Evolutionary conservation across 2,113 vertebrate genomes (phyloP), one percentile per base, ranked within the genome.

Genomic region (Melanotaenia duboulayi): DNA sequence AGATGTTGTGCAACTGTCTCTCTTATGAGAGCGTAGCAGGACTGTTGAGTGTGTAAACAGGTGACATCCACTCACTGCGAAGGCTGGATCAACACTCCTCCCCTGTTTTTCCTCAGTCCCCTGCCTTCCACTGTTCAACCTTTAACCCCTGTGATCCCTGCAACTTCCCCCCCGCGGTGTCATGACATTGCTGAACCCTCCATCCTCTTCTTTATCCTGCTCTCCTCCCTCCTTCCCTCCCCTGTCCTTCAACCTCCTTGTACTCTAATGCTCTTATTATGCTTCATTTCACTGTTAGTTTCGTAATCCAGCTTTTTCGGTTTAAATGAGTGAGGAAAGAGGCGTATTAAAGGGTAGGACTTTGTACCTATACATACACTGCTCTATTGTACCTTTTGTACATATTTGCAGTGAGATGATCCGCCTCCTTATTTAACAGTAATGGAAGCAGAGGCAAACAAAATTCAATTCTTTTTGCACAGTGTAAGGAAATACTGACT

Each of bases 71-170:
- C 84, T 80, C 57, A 82, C 80, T 87, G 83, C 37, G 76, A 76
- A 87, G 83, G 85, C 86, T 88, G 86, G 49, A 90, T 87, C 84
- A 89, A 90, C 90, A 87, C 73, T 70, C 65, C 74, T 55, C 52
- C 39, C 60, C 14, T 40, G 12, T 32, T 24, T 64, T 62, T 40
- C 48, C 65, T 51, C 23, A n/a, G 63, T 54, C 75, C 73, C 78
- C 70, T 25, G 16, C 73, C 54, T 72, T 81, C 65, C 23, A 19
- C 76, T 14, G 51, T 65, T 76, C 71, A 76, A 88, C 87, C 87
- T 87, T 63, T 71, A 66, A 88, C 85, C 84, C 65, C 76, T 46
- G 48, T 81, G 59, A 88, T 85, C 85, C 49, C 57, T 51, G 55
- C 20, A 9, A 25, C 49, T 19, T 20, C 68, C 54, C 54, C 19